Conservation (phyloP, 64 coral and sea anemone species). For the Actinia tenebrosa region DNA sequence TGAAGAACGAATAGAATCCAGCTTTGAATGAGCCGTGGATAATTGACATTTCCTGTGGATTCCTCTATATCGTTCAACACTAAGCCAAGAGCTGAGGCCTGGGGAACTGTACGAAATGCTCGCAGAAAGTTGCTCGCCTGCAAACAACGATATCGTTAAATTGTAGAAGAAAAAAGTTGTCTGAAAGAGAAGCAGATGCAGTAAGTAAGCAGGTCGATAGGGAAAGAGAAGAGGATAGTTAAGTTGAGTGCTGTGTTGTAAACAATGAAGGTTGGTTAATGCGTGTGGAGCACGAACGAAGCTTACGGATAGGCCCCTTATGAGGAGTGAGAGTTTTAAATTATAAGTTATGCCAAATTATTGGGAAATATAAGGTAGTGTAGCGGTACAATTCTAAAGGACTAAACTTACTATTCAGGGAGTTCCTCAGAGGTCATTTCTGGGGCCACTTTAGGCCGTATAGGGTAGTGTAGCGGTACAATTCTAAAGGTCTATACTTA, state of each 20-base stretch:
- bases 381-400: too few relatives aligned
- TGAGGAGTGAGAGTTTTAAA: too few relatives aligned
- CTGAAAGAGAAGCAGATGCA: background rate
- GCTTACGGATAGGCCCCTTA: too few relatives aligned
- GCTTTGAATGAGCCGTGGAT: slow-evolving; percentile 88
- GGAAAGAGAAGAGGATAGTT: too few relatives aligned
- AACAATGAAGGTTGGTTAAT: too few relatives aligned
- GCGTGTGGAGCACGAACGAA: too few relatives aligned
- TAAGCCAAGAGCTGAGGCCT: slow-evolving; percentile 87
- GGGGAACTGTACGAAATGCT: slow-evolving; percentile 93
- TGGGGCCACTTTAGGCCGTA: slow-evolving; percentile 26
- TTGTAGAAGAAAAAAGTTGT: background rate
- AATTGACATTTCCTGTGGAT: slow-evolving; percentile 82
- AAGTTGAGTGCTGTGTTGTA: too few relatives aligned
- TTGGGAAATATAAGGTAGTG: too few relatives aligned
- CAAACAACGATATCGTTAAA: background rate
- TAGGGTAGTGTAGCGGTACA: too few relatives aligned
- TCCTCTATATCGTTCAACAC: slow-evolving; percentile 86
- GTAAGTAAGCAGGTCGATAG: background rate
- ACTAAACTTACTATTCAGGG: slow-evolving; percentile 4
- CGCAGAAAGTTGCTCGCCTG: slow-evolving; percentile 96
- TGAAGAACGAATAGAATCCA: slow-evolving; percentile 98
- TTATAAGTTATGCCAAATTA: too few relatives aligned
- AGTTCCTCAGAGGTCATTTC: background rate
- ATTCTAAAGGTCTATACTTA: background rate